These are phyloP conservation scores for Philypnodon macrostomus DNA, from an alignment of 2,797 vertebrate genomes.

Conservation along the genomic window DNA sequence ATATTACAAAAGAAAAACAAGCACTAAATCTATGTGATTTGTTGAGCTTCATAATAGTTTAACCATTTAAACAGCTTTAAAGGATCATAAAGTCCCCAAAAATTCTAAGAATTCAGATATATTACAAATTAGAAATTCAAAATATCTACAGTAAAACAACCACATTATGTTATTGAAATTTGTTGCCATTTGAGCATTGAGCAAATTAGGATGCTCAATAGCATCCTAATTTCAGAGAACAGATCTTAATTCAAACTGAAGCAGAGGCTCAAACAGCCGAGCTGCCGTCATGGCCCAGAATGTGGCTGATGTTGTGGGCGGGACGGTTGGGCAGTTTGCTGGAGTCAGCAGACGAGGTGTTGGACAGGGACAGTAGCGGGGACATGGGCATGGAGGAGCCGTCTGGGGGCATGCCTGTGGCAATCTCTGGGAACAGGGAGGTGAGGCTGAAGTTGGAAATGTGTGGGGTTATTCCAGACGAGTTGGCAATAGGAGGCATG, in stretches of 20 bases:
- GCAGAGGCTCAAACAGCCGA: constrained; percentile 84
- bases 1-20: constrained; percentile 36
- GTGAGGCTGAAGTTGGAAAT: constrained; percentile 97
- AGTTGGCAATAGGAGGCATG: constrained; percentile 93
- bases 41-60: constrained; percentile 28
- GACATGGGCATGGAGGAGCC: constrained; percentile 93
- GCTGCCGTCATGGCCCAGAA: constrained; percentile 95
- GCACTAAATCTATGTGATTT: not conserved
- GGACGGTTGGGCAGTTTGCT: constrained; percentile 95
- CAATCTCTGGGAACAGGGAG: constrained; percentile 96
- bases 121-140: constrained; percentile 34
- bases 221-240: constrained; percentile 6
- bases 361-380: constrained; percentile 91
- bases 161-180: constrained; percentile 19
- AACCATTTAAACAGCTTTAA: constrained; percentile 29
- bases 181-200: constrained; percentile 10
- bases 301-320: constrained; percentile 99
- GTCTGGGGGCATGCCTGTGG: constrained; percentile 91
- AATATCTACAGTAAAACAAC: constrained; percentile 10
- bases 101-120: constrained; percentile 23
- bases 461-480: constrained; percentile 86
- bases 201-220: no score
- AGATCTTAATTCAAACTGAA: constrained; percentile 3
- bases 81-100: constrained; percentile 8
- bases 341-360: constrained; percentile 90